Evolutionary conservation across 1,140 invertebrate species (phyloP).

Genomic region (Vanessa atalanta): DNA sequence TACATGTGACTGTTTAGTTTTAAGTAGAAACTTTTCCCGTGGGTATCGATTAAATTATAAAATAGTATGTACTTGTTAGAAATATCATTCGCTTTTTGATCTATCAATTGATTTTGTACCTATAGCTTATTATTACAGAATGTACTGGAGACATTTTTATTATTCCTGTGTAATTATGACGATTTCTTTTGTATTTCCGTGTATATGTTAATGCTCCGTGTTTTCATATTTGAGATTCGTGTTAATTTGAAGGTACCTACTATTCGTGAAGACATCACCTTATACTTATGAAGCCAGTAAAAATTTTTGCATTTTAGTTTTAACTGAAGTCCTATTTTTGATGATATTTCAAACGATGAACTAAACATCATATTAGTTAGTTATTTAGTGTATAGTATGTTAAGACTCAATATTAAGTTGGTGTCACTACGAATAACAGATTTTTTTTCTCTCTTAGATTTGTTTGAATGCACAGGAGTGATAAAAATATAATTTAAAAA

Average conservation of each 20-base stretch:
- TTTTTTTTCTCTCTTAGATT: neutral
- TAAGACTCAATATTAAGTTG: conserved; percentile 5
- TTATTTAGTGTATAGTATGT: conserved; percentile 10
- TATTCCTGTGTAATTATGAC: conserved; percentile 37
- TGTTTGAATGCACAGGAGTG: conserved; percentile 17
- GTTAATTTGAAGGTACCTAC: no score
- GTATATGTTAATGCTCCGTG: neutral
- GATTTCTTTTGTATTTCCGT: neutral
- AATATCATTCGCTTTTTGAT: conserved; percentile 51
- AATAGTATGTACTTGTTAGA: conserved; percentile 46
- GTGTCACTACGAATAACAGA: neutral
- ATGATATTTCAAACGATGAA: neutral
- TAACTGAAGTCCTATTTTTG: neutral
- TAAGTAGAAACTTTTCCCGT: conserved; percentile 51
- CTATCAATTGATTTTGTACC: conserved; percentile 49
- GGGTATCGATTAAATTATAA: conserved; percentile 44
- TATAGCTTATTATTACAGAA: conserved; percentile 51
- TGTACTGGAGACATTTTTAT: conserved; percentile 28
- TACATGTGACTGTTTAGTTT: conserved; percentile 63
- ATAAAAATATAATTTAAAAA: conserved; percentile 30
- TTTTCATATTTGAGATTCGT: no score
- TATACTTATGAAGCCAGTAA: conserved; percentile 8
- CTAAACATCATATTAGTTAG: conserved; percentile 9
- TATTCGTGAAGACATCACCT: neutral
- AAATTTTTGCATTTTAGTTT: conserved; percentile 13